Evolutionary conservation across 2,113 vertebrate genomes (phyloP), one percentile per base, ranked within the genome.

Genomic region (Campylomormyrus numenius): DNA sequence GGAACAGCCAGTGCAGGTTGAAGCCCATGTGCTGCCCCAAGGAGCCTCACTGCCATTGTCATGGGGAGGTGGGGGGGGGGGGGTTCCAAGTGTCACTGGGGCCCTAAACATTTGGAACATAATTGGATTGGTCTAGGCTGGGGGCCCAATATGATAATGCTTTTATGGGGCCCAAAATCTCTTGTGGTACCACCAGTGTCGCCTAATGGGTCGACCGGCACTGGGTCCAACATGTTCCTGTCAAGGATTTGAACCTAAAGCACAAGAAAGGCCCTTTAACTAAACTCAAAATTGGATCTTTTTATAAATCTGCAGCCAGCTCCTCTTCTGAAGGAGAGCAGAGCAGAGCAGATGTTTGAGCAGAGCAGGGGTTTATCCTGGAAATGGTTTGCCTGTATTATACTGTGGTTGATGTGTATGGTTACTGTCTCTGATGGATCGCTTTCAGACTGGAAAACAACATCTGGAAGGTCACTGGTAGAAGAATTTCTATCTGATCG

Each of bases 401-500:
- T 49, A 49, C 21, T 31, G 50, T 56, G 86, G 50, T 35, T 56
- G 27, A 87, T 56, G 48, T 85, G 15, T 53, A 53, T 53, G 53
- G 11, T 19, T 39, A 53, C 48, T 9, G 85, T 31, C 27, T 87
- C 49, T 53, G 24, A 77, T 39, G 13, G 70, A 19, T 39, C 15
- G 15, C 31, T 77, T 35, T 77, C 27, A 77, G 17, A 39, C 15
- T 77, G 70, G 27, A 50, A 53, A 74, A 39, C 21, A 17, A 17
- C 27, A n/a, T 74, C 48, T 66, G 86, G 17, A 52, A 87, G 48
- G 90, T 93, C 85, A 17, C 90, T 46, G 88, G 9, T 46, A 0
- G 53, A 83, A 87, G 70, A 93, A 90, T 83, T 89, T 85, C 91
- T 89, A 89, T 88, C 90, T 92, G 88, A 91, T 89, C 86, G 88